These are phyloP conservation scores for Montipora capitata DNA, from an alignment of 92 coral and sea anemone species.

Conservation along the genomic window DNA sequence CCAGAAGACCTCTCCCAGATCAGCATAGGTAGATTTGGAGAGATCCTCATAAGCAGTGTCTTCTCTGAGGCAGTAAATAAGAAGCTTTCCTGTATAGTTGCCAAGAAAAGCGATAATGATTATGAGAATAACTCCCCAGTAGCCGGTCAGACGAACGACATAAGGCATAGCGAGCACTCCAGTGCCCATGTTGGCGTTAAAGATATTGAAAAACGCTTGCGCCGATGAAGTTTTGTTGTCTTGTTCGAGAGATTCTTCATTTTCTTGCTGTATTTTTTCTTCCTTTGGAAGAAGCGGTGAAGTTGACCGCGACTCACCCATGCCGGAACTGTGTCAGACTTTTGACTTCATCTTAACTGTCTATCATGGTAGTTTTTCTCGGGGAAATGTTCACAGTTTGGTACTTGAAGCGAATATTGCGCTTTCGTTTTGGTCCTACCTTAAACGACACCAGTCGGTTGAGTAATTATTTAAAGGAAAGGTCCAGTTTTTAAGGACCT, in stretches of 20 bases:
- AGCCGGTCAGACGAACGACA: constrained; percentile 88
- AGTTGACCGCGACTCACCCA: constrained; percentile 40
- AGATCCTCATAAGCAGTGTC: constrained; percentile 84
- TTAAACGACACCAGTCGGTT: neutral
- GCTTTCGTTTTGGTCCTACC: neutral
- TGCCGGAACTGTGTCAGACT: neutral
- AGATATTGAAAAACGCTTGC: constrained; percentile 90
- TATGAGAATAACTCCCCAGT: constrained; percentile 91
- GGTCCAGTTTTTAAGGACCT: neutral
- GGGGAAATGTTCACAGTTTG: neutral
- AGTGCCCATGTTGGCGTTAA: constrained; percentile 94
- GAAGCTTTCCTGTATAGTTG: constrained; percentile 91
- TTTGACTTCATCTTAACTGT: neutral
- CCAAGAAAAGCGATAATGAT: constrained; percentile 85
- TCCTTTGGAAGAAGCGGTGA: constrained; percentile 47
- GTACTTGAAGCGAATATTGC: neutral
- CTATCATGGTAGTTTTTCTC: too few species aligned
- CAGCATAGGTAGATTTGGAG: constrained; percentile 85
- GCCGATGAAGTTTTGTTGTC: constrained; percentile 82
- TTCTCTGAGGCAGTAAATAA: constrained; percentile 89
- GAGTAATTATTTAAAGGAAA: neutral
- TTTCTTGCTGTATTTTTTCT: constrained; percentile 14
- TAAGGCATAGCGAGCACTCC: constrained; percentile 95
- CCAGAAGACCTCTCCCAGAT: constrained; percentile 93
- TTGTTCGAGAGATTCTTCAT: constrained; percentile 36